Evolutionary conservation across 2,113 vertebrate genomes (phyloP), one percentile per base, ranked within the genome.

Genomic region (Pseudorasbora parva): DNA sequence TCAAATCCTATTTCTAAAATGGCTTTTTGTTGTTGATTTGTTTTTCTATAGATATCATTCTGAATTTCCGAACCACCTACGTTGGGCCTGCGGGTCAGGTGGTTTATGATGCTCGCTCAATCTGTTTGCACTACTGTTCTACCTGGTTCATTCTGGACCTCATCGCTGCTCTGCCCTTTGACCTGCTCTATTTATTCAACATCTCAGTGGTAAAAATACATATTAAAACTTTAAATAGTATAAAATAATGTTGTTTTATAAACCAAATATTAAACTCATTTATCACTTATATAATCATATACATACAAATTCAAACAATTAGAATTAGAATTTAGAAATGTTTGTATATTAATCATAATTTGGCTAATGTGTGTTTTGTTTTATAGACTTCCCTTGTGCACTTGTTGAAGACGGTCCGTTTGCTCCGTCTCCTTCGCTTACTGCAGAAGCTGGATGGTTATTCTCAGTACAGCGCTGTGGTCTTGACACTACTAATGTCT

Each of bases 141-240:
- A 97, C 96, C 15, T 97, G 96, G 96, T 97, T 97, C 92, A 95
- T 97, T 0, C 94, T 97, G 89, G 96, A 97, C 84, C 93, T 97
- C 84, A 95, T 97, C 0, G 96, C 96, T 0, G 96, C 96, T 1
- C 88, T 97, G 91, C 96, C 96, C 80, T 97, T 97, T 23, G 96
- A 97, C 87, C 94, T 97, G 43, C 96, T 97, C 83, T 97, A 97
- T 15, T 94, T 94, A 84, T 96, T 97, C 90, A 97, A 97, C 15
- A 93, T 97, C 82, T 96, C 95, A 0, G 96, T 97, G 95, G 96
- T 97, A 90, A 94, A 94, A 89, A 54, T 25, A 21, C 5, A 43
- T 41, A 43, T 9, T 41, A 25, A 56, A 6, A 2, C 9, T 19
- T 19, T 56, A 76, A 21, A 19, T 60, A 23, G 21, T 62, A 78